phyloP scores from a whole-genome alignment of 2,888 invertebrate species.

The Sisyra nigra region DNA sequence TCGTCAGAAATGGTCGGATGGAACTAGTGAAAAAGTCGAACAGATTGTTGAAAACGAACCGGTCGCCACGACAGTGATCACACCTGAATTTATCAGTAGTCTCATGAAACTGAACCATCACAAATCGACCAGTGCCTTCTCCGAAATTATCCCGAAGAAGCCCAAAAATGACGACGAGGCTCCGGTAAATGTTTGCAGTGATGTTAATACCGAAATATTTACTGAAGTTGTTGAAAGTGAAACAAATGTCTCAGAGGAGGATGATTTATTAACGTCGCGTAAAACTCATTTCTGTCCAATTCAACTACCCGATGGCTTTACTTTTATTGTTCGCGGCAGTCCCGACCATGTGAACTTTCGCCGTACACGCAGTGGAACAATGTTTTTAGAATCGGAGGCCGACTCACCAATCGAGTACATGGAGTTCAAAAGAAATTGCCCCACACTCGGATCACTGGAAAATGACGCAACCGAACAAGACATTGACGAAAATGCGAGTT shows the following conservation, averaged over 20 bases:
- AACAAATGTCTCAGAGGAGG: slow-evolving; percentile 24
- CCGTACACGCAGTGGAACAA: slow-evolving; percentile 46
- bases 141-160: slow-evolving; percentile 31
- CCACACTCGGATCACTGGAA: not conserved
- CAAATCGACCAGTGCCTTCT: slow-evolving; percentile 43
- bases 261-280: slow-evolving; percentile 59
- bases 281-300: slow-evolving; percentile 77
- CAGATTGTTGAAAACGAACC: too few species aligned
- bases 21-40: slow-evolving; percentile 3
- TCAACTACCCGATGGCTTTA: slow-evolving; percentile 44
- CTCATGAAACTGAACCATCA: slow-evolving; percentile 43
- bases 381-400: slow-evolving; percentile 35
- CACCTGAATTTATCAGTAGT: slow-evolving; percentile 19
- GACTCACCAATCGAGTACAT: slow-evolving; percentile 33
- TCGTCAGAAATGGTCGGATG: not conserved
- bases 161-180: not conserved
- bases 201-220: too few species aligned
- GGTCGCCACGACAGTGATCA: too few species aligned
- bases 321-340: slow-evolving; percentile 47
- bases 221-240: too few species aligned
- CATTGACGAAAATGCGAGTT: slow-evolving; percentile 21
- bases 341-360: slow-evolving; percentile 47
- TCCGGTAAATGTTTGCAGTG: not conserved
- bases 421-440: slow-evolving; percentile 30
- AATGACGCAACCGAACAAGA: not conserved